Evolutionary conservation across 2,113 vertebrate genomes (phyloP).

Genomic region (Tenebrosternarchus preto): DNA sequence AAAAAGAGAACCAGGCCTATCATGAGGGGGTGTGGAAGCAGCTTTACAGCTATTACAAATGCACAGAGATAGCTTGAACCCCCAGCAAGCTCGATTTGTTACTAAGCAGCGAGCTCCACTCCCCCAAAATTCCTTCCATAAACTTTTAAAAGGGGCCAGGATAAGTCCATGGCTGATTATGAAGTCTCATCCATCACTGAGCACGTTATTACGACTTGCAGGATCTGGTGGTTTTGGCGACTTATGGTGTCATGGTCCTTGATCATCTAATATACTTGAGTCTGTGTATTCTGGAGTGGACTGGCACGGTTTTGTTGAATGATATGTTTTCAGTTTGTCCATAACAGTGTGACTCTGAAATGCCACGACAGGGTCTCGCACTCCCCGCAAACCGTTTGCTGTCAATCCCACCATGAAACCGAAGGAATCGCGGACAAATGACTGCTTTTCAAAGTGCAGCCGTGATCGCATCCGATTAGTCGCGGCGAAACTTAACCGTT

Average conservation of each 20-base stretch:
- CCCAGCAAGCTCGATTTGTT: neutral
- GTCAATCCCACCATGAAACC: constrained; percentile 3
- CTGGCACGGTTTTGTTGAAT: neutral
- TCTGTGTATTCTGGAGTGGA: too few species aligned
- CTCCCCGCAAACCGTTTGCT: constrained; percentile 51
- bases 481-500: constrained; percentile 13
- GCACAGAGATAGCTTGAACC: constrained; percentile 15
- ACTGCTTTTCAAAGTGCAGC: constrained; percentile 40
- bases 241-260: neutral
- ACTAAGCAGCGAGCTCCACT: constrained; percentile 12
- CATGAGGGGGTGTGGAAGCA: constrained; percentile 39
- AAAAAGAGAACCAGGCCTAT: constrained; percentile 40
- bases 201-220: too few species aligned
- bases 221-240: neutral
- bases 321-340: neutral
- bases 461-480: constrained; percentile 62
- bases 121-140: neutral
- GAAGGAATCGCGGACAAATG: constrained; percentile 42
- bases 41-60: constrained; percentile 51
- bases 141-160: neutral
- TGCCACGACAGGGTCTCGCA: constrained; percentile 47
- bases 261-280: neutral
- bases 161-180: neutral
- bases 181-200: neutral
- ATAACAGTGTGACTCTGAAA: neutral